Evolutionary conservation across 2,888 invertebrate genomes (phyloP).

Genomic region (Rhagophthalmus giganteus): DNA sequence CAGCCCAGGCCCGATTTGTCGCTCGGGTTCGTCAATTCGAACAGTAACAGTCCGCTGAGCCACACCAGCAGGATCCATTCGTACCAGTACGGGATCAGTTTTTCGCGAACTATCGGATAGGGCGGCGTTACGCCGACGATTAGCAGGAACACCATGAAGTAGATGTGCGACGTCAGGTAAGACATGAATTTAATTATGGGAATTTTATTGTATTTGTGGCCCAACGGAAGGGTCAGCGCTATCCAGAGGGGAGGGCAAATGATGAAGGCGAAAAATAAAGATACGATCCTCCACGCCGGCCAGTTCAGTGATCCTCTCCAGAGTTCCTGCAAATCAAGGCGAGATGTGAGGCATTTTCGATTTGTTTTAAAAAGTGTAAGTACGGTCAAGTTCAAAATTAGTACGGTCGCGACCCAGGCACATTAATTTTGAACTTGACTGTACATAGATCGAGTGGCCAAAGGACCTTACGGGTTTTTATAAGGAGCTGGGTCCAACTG

Average conservation of each 20-base stretch:
- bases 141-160: slow-evolving; percentile 90
- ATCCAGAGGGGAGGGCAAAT: slow-evolving; percentile 96
- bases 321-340: slow-evolving; percentile 72
- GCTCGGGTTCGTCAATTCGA: slow-evolving; percentile 96
- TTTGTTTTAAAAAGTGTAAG: no score
- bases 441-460: no score
- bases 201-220: slow-evolving; percentile 95
- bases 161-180: slow-evolving; percentile 97
- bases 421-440: no score
- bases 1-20: slow-evolving; percentile 96
- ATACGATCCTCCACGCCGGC: slow-evolving; percentile 93
- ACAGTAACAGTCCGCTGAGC: slow-evolving; percentile 91
- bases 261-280: slow-evolving; percentile 90
- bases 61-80: slow-evolving; percentile 95
- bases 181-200: slow-evolving; percentile 99
- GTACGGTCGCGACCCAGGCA: no score
- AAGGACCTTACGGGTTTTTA: no score
- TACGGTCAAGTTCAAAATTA: no score
- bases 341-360: no score
- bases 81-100: slow-evolving; percentile 89
- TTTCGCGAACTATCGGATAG: slow-evolving; percentile 77
- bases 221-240: slow-evolving; percentile 90
- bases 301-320: slow-evolving; percentile 97
- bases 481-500: no score
- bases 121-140: slow-evolving; percentile 88